phyloP scores from a whole-genome alignment of 2,888 invertebrate genomes.

The Apeira syringaria region DNA sequence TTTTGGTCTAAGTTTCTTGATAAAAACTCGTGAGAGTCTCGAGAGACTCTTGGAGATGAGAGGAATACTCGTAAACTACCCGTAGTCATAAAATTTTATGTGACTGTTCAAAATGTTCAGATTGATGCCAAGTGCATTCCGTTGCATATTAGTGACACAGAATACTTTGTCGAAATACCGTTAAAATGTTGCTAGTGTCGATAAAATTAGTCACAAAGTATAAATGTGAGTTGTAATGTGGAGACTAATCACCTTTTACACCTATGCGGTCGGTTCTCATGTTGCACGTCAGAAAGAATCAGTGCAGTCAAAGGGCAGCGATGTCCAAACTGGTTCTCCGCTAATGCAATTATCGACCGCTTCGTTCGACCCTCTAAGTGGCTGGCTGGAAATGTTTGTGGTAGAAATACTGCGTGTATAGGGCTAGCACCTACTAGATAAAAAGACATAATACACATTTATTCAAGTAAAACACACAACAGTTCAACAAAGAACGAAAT shows the following conservation, averaged over 20 bases:
- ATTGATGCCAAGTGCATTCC: constrained; percentile 6
- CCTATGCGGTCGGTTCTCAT: constrained; percentile 33
- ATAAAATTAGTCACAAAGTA: constrained; percentile 22
- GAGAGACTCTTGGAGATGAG: too few relatives aligned
- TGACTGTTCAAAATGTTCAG: background rate
- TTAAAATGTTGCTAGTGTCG: constrained; percentile 19
- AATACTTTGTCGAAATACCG: constrained; percentile 8
- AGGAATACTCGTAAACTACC: constrained; percentile 1
- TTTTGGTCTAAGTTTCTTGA: too few relatives aligned
- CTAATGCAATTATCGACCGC: constrained; percentile 65
- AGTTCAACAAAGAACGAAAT: too few relatives aligned
- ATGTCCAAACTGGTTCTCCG: constrained; percentile 56
- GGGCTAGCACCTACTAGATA: constrained; percentile 2
- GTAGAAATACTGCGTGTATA: constrained; percentile 13
- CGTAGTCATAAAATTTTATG: constrained; percentile 4
- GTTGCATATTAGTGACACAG: constrained; percentile 7
- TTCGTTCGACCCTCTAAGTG: constrained; percentile 38
- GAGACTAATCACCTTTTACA: constrained; percentile 21
- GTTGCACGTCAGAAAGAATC: constrained; percentile 55
- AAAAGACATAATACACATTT: too few relatives aligned
- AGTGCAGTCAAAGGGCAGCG: constrained; percentile 62
- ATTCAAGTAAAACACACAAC: too few relatives aligned
- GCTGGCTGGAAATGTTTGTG: constrained; percentile 18
- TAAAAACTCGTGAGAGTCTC: too few relatives aligned
- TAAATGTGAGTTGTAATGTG: constrained; percentile 9